phyloP scores from a whole-genome alignment of 2,797 vertebrate genomes.

The Periophthalmus magnuspinnatus region DNA sequence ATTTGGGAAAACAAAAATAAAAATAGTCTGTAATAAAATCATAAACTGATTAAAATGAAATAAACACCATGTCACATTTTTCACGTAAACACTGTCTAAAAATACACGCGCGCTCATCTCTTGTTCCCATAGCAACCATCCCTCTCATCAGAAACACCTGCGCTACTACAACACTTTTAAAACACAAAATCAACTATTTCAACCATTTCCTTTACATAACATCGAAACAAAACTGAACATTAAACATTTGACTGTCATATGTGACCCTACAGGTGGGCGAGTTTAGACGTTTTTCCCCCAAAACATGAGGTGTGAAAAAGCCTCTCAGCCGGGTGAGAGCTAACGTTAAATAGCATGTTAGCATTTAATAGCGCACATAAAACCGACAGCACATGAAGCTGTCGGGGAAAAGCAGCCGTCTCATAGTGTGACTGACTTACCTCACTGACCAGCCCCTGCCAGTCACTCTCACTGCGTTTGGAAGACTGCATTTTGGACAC shows the following conservation, averaged over 20 bases:
- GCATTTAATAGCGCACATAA: not conserved
- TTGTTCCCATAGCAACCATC: slow-evolving; percentile 9
- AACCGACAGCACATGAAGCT: not conserved
- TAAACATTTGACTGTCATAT: not conserved
- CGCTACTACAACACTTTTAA: not conserved
- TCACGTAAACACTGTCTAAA: not conserved
- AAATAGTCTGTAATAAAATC: not conserved
- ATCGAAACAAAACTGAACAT: too few species aligned
- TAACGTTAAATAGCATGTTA: slow-evolving; percentile 12
- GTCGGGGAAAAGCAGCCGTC: not conserved
- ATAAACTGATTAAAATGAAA: not conserved
- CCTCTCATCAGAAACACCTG: not conserved
- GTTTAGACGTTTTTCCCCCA: not conserved
- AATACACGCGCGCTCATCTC: not conserved
- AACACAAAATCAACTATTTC: not conserved
- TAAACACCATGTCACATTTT: not conserved
- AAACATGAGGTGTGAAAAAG: not conserved
- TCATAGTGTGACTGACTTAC: slow-evolving; percentile 63
- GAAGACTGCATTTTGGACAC: slow-evolving; percentile 76
- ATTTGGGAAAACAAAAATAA: not conserved
- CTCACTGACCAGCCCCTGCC: slow-evolving; percentile 94
- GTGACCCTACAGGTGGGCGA: slow-evolving; percentile 47
- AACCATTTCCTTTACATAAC: not conserved
- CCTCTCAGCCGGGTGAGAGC: not conserved
- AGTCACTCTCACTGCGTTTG: slow-evolving; percentile 88